Conservation (phyloP, 2,797 vertebrate species). For the Siniperca undulata region DNA sequence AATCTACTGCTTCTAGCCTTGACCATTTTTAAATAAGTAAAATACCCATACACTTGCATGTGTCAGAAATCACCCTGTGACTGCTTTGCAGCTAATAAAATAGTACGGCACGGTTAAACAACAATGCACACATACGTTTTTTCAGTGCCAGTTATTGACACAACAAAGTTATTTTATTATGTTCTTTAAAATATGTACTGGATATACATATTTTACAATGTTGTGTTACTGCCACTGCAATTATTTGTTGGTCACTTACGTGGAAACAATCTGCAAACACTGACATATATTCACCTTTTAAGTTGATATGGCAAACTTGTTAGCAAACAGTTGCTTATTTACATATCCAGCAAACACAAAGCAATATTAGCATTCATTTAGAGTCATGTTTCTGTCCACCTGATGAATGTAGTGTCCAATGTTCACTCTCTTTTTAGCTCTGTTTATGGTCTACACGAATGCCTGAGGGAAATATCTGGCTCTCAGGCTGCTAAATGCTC, state of each 20-base stretch:
- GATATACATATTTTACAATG: conserved; percentile 23
- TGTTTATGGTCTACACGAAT: too few relatives aligned
- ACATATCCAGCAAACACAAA: too few relatives aligned
- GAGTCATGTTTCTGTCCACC: too few relatives aligned
- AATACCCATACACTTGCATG: background rate
- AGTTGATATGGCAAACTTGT: background rate
- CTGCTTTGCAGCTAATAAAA: conserved; percentile 1
- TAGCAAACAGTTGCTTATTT: too few relatives aligned
- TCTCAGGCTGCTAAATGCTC: too few relatives aligned
- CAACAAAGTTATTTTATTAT: background rate
- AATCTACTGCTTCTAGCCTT: conserved; percentile 12
- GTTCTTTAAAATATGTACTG: conserved; percentile 20
- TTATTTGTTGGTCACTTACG: background rate
- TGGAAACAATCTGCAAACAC: background rate
- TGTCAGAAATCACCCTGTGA: background rate
- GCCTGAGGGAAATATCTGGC: too few relatives aligned
- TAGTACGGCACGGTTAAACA: conserved; percentile 22
- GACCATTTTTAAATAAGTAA: conserved; percentile 21
- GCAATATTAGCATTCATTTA: too few relatives aligned
- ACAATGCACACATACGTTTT: background rate
- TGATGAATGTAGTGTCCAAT: too few relatives aligned
- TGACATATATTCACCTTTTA: too few relatives aligned
- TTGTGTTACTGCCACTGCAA: background rate
- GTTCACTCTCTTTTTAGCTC: too few relatives aligned
- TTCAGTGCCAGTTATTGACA: background rate